Base-by-base conservation (phyloP, 2,113 vertebrate genomes). In the Phoxinus phoxinus region DNA sequence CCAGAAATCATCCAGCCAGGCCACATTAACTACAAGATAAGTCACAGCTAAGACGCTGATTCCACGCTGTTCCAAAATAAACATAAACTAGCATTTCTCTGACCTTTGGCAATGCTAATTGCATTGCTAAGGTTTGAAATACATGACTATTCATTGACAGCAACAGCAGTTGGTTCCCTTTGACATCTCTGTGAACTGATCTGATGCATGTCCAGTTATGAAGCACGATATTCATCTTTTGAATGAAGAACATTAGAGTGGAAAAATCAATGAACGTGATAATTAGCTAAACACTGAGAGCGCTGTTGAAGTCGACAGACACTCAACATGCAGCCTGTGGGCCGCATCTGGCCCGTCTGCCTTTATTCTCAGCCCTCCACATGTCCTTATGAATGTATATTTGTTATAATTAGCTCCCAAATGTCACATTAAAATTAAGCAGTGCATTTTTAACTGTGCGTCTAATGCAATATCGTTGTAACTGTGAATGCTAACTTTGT, bases 161-260 rank as follows among this genome's bases (percentile, higher is more conserved):
- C 7, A 1, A 3, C 32, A 37, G 35, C 6, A 11, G 30, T 59
- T 58, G 21, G 10, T 59, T 58, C 11, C 21, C 53, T 78, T 23
- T 78, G 19, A 78, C 21, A 30, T 35, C 35, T 35, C 53, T 59
- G 21, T 59, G 23, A 37, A 79, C 12, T 23, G 19, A 56, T 71
- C 35, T 71, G 35, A 71, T n/a, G 67, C 35, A 77, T 35, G 74
- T 56, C 53, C 73, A 76, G 46, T 30, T 79, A 79, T 61, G 56
- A 79, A 79, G 23, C 3, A 79, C 3, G 6, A 59, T n/a, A 13
- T 61, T 59, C 21, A 61, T 79, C 56, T 79, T 23, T 59, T 41
- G 32, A 79, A 79, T 61, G 53, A 79, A 59, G 21, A 78, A 59
- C 53, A 59, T 37, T 7, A n/a, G 76, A n/a, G 76, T 78, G 76